A percentile compares a stretch with the other conserved stretches of the same genome.
Evolutionary conservation across 2,113 vertebrate species (phyloP).

Genomic region (Brienomyrus longianalis): DNA sequence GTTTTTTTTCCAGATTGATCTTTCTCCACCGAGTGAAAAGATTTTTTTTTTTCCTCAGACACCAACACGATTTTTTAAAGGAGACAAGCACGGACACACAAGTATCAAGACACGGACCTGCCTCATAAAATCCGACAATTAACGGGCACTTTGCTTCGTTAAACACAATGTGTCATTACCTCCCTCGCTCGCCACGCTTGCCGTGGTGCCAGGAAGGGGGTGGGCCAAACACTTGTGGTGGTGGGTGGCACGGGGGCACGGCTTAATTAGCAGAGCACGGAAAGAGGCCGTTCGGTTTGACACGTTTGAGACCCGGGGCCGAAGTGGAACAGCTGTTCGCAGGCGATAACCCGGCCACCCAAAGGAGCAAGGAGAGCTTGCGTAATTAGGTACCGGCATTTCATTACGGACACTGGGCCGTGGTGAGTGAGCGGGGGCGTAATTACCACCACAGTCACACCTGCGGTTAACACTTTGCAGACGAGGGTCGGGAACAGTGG

Average conservation of each 20-base stretch:
- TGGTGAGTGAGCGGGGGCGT: not conserved
- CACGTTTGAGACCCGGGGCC: not conserved
- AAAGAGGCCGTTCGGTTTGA: not conserved
- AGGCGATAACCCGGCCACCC: not conserved
- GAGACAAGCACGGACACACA: not conserved
- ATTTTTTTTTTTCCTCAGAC: not conserved
- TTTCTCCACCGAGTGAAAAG: not conserved
- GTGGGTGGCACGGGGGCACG: not conserved
- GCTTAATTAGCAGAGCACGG: not conserved
- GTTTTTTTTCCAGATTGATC: not conserved
- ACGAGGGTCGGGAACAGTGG: not conserved
- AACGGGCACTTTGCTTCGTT: not conserved
- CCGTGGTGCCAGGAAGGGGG: not conserved
- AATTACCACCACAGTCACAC: constrained; percentile 30
- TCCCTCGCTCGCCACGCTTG: not conserved
- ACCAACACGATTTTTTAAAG: not conserved
- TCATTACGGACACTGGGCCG: constrained; percentile 13
- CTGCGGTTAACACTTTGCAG: constrained; percentile 21
- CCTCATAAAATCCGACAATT: not conserved
- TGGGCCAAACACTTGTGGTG: not conserved
- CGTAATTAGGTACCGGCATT: constrained; percentile 32
- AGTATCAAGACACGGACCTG: not conserved
- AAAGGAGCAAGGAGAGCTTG: not conserved
- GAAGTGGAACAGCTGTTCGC: constrained; percentile 11
- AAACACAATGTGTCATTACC: not conserved